Conservation (phyloP, 2,113 vertebrate genomes). For the Halcyon malimbica region DNA sequence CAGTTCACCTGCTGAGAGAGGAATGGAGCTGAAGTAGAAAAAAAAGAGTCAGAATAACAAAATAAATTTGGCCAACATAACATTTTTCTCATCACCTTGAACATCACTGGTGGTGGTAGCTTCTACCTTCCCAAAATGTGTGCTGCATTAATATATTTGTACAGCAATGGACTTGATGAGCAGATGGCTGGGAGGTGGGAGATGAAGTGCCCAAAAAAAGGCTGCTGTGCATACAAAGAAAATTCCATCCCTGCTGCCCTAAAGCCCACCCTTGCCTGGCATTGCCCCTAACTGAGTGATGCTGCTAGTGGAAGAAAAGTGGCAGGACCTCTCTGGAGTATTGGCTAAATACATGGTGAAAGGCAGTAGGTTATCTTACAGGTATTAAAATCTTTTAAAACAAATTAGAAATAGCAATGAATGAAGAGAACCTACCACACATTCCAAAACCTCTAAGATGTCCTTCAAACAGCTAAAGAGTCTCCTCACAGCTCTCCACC, state of each 20-base stretch:
- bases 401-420: background rate
- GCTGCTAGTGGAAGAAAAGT: background rate
- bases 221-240: background rate
- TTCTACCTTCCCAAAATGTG: background rate
- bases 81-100: background rate
- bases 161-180: background rate
- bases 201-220: background rate
- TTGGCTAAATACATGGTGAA: background rate
- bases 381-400: fast-evolving
- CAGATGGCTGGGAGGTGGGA: background rate
- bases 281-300: background rate
- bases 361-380: background rate
- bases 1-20: background rate
- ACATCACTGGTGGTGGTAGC: fast-evolving
- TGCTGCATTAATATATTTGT: background rate
- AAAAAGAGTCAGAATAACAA: background rate
- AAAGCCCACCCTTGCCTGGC: background rate
- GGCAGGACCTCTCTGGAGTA: background rate
- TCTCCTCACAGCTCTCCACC: background rate
- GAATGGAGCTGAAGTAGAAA: background rate
- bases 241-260: background rate
- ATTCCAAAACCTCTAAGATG: background rate
- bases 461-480: background rate
- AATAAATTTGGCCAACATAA: background rate
- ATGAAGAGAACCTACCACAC: background rate